phyloP scores from a whole-genome alignment of 2,888 invertebrate genomes.

The Metalampra italica region DNA sequence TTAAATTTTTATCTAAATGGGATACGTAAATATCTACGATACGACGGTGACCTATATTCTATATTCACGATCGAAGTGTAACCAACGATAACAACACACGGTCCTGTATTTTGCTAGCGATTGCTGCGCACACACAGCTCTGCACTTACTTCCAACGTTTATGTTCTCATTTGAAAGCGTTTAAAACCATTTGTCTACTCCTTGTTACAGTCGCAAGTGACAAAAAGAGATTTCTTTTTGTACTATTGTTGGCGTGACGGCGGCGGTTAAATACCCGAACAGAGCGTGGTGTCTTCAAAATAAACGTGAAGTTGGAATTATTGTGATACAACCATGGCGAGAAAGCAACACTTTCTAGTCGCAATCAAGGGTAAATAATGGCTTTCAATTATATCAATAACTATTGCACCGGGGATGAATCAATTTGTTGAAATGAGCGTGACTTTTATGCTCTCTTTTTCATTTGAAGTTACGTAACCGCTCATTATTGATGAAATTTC shows the following conservation, averaged over 20 bases:
- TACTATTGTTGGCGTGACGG: conserved; percentile 27
- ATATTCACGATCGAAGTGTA: not conserved
- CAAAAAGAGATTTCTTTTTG: conserved; percentile 23
- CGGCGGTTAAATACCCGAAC: conserved; percentile 23
- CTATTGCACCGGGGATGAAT: conserved; percentile 20
- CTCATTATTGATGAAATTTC: not conserved
- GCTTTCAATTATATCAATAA: conserved; percentile 37
- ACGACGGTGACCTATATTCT: not conserved
- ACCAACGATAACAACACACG: not conserved
- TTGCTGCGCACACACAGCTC: not conserved
- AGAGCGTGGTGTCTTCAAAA: conserved; percentile 40
- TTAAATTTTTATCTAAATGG: not conserved
- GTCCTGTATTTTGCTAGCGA: not conserved
- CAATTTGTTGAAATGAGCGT: conserved; percentile 21
- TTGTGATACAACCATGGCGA: conserved; percentile 41
- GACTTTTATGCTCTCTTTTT: conserved; percentile 9
- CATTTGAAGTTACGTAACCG: not conserved
- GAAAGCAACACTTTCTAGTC: conserved; percentile 64
- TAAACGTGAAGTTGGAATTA: conserved; percentile 48
- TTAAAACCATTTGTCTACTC: conserved; percentile 20
- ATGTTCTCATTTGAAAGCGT: conserved; percentile 18
- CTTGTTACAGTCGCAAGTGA: conserved; percentile 20
- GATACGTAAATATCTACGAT: not conserved
- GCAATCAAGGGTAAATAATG: conserved; percentile 56
- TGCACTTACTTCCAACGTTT: not conserved